Evolutionary conservation across 2,888 invertebrate species (phyloP).

Genomic region (Cheilosia pagana): DNA sequence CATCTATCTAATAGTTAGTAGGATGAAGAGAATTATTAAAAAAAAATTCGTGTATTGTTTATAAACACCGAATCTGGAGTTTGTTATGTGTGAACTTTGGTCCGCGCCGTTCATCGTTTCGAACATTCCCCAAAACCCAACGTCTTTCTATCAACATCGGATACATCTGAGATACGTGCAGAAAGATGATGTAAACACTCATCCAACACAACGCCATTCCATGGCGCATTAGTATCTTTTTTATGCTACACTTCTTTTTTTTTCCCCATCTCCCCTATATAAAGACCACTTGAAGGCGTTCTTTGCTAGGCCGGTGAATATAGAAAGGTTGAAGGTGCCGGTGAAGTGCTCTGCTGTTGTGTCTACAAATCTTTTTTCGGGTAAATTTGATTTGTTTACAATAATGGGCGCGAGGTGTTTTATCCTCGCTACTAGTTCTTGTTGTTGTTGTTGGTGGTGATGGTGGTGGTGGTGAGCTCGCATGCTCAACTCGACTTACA

Average conservation of each 20-base stretch:
- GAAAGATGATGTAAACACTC: constrained; percentile 71
- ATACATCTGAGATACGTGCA: constrained; percentile 70
- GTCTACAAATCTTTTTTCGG: constrained; percentile 64
- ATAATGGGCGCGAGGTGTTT: constrained; percentile 47
- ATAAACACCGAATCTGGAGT: constrained; percentile 66
- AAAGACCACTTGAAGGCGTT: constrained; percentile 61
- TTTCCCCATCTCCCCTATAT: neutral
- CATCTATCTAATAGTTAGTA: constrained; percentile 19
- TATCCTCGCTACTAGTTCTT: constrained; percentile 29
- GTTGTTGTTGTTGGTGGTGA: neutral
- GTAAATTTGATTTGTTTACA: constrained; percentile 67
- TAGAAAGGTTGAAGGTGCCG: constrained; percentile 25
- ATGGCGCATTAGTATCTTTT: constrained; percentile 42
- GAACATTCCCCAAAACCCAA: constrained; percentile 66
- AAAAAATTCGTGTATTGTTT: constrained; percentile 60
- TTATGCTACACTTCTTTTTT: constrained; percentile 39
- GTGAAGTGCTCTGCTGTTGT: constrained; percentile 54
- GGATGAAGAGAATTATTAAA: constrained; percentile 57
- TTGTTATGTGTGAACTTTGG: constrained; percentile 63
- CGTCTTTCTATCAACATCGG: constrained; percentile 70
- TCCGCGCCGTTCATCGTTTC: constrained; percentile 40
- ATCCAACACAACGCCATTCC: constrained; percentile 58
- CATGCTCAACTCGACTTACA: neutral
- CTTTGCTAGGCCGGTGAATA: constrained; percentile 27
- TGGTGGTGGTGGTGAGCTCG: neutral